Evolutionary conservation across 2,113 vertebrate genomes (phyloP).

Genomic region (Anoura caudifer): DNA sequence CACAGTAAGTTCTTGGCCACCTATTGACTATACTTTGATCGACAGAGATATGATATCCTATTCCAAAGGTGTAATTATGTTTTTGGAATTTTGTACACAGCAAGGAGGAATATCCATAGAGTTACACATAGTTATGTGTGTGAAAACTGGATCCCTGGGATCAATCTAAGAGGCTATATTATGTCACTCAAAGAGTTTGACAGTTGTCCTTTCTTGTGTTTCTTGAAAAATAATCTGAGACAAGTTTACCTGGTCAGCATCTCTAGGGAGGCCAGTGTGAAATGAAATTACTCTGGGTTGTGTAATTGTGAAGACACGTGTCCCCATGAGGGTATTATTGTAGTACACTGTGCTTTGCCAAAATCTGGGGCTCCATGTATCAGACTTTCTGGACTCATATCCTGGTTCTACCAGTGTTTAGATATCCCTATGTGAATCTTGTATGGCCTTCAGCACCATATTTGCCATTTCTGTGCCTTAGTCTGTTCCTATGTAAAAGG

Average conservation of each 20-base stretch:
- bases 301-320: background rate
- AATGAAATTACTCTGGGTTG: background rate
- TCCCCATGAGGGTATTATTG: background rate
- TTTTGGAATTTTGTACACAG: constrained; percentile 11
- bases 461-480: background rate
- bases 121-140: background rate
- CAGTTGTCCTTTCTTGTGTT: background rate
- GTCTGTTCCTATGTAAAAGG: background rate
- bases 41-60: background rate
- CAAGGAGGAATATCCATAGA: background rate
- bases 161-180: background rate
- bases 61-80: background rate
- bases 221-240: background rate
- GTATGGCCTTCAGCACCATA: background rate
- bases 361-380: background rate
- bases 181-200: background rate
- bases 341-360: background rate
- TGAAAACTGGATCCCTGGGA: background rate
- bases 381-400: background rate
- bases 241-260: background rate
- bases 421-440: background rate
- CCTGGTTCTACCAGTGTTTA: background rate
- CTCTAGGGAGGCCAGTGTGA: background rate
- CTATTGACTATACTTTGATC: background rate
- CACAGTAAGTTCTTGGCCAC: background rate